Base-by-base conservation (phyloP, 2,888 invertebrate species). In the Oxytorus armatus region DNA sequence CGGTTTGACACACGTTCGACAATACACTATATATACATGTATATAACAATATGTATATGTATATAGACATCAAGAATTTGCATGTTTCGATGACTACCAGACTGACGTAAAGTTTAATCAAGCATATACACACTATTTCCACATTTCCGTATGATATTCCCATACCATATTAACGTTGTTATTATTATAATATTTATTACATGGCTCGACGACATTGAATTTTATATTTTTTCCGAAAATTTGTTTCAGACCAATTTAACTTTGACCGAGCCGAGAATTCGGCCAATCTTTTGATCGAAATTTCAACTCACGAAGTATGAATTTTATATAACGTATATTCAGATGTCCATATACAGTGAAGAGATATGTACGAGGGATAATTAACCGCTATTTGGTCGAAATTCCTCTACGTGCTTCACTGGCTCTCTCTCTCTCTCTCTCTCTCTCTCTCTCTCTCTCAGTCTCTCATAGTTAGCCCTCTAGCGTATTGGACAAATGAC, bases 401-500 rank as follows among this genome's bases (percentile, higher is more conserved):
- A 55, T 16, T 55, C 16, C 29, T 55, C 18, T 3, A 39, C n/a
- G n/a, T n/a, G n/a, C n/a, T n/a, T 18, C 16, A 33, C 49, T n/a
- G 7, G 18, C 44, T 33, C 49, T 47, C 18, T 63, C 8, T 14
- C n/a, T 25, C 29, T 29, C 44, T 23, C 23, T 23, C 23, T 23
- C 16, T 23, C 16, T 23, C 51, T 51, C 23, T 23, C 51, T 51
- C 51, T 23, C 16, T 23, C 16, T 11, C 23, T 23, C 23, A 33
- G 4, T 18, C 16, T 21, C 36, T 39, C 51, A 8, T 14, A 61
- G 29, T 29, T 39, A 42, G 25, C 42, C 61, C 39, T 14, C 8
- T 14, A 18, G 49, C 33, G 47, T 1, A 65, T 49, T 33, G 2
- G 11, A 36, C 36, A 61, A 25, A 61, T 49, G 21, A 51, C 49